phyloP scores from a whole-genome alignment of 2,113 vertebrate genomes.

The Caranx ignobilis region DNA sequence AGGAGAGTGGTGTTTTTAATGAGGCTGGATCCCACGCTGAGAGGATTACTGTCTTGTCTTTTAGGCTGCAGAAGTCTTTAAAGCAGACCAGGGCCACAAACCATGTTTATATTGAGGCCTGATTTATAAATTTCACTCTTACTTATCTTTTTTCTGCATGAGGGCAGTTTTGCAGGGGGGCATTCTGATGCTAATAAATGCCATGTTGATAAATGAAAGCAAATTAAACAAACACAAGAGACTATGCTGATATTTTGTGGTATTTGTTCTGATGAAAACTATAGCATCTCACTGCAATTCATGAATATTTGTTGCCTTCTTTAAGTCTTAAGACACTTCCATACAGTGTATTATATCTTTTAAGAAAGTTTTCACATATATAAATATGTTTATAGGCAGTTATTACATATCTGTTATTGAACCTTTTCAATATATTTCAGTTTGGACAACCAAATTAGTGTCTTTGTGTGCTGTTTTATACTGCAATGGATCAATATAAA shows the following conservation, averaged over 20 bases:
- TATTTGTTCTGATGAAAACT: neutral
- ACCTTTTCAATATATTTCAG: no score
- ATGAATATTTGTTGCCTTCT: neutral
- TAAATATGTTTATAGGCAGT: no score
- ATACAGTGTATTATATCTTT: no score
- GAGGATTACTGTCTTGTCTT: slow-evolving; percentile 71
- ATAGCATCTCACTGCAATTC: neutral
- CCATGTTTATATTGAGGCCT: slow-evolving; percentile 19
- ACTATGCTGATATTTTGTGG: neutral
- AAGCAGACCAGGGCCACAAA: slow-evolving; percentile 21
- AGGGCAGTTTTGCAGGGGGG: neutral
- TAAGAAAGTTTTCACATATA: no score
- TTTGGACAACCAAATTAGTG: no score
- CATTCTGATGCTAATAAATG: neutral
- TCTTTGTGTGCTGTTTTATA: no score
- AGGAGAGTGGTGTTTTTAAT: slow-evolving; percentile 69
- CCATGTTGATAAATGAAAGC: neutral
- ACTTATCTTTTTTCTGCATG: neutral
- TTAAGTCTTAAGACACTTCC: neutral
- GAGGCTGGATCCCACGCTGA: slow-evolving; percentile 72
- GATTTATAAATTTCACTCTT: slow-evolving; percentile 1
- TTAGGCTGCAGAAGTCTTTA: slow-evolving; percentile 44
- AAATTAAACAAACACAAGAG: neutral
- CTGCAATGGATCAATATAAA: no score
- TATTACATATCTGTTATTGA: no score